Base-by-base conservation (phyloP, 53 echinoderm and acorn worm species). In the Echinarachnius parma region DNA sequence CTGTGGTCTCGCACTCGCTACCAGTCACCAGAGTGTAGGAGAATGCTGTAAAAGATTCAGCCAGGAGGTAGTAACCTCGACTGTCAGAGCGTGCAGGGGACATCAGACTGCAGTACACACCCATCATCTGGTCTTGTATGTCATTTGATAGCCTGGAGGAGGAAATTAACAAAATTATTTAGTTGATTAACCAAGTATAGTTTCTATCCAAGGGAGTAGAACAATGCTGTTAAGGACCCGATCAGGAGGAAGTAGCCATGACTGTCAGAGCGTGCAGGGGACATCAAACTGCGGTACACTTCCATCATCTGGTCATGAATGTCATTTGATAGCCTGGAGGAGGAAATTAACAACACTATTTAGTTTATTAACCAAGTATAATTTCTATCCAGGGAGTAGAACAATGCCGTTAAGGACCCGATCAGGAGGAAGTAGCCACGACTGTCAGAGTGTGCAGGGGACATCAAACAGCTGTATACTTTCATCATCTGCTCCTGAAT, bases 171-270 rank as follows among this genome's bases (percentile, higher is more conserved):
- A n/a, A n/a, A n/a, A n/a, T n/a, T n/a, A n/a, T n/a, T n/a, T n/a
- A n/a, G n/a, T n/a, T n/a, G n/a, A n/a, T n/a, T n/a, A n/a, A n/a
- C n/a, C n/a, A n/a, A n/a, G n/a, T n/a, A n/a, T n/a, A n/a, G n/a
- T n/a, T n/a, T n/a, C n/a, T n/a, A n/a, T n/a, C n/a, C n/a, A n/a
- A 96, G 81, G 35, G 88, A 85, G 88, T 88, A 96, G 76, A 84
- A 75, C 63, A 91, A 96, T 1, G 79, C 66, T 7, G 72, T 79
- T 70, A 96, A 91, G 39, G 82, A 79, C 26, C 82, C 83, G 0
- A 91, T 87, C 25, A 96, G 57, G 64, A 68, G 65, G 62, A 85
- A 90, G 16, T 44, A 71, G 9, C 96, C 88, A 31, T 87, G 91
- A 81, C 15, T 91, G 47, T 96, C 96, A 31, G 60, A 53, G 48